Conservation (phyloP, 35 echinoderm and acorn worm species). For the Apostichopus japonicus region DNA sequence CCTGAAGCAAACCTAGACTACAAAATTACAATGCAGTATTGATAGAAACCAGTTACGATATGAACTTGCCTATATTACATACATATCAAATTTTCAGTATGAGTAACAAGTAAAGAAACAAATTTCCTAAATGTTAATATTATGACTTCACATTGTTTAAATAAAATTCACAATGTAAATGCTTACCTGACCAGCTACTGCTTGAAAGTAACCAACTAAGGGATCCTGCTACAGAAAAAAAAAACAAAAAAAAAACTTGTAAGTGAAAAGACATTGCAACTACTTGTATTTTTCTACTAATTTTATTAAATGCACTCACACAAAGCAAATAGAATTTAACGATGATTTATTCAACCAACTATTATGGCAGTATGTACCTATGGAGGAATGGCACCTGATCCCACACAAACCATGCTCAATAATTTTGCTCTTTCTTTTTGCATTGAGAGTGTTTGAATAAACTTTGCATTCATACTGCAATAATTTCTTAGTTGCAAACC, state of each 20-base stretch:
- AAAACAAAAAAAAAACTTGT: neutral
- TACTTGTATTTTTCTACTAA: too few relatives aligned
- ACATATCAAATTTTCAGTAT: neutral
- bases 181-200: constrained; percentile 62
- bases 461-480: too few relatives aligned
- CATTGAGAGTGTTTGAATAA: too few relatives aligned
- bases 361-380: too few relatives aligned
- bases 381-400: too few relatives aligned
- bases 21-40: neutral
- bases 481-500: too few relatives aligned
- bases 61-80: neutral
- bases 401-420: too few relatives aligned
- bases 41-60: neutral
- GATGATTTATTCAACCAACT: too few relatives aligned
- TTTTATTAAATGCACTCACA: too few relatives aligned
- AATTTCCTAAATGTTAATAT: neutral
- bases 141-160: neutral
- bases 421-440: too few relatives aligned
- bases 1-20: neutral
- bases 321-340: too few relatives aligned
- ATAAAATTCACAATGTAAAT: neutral
- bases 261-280: too few relatives aligned
- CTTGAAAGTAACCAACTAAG: constrained; percentile 44
- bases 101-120: neutral
- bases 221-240: constrained; percentile 43